Percentiles rank a stretch among this genome's conserved stretches.
Conservation (phyloP, 2,797 vertebrate species). For the Erethizon dorsatum region DNA sequence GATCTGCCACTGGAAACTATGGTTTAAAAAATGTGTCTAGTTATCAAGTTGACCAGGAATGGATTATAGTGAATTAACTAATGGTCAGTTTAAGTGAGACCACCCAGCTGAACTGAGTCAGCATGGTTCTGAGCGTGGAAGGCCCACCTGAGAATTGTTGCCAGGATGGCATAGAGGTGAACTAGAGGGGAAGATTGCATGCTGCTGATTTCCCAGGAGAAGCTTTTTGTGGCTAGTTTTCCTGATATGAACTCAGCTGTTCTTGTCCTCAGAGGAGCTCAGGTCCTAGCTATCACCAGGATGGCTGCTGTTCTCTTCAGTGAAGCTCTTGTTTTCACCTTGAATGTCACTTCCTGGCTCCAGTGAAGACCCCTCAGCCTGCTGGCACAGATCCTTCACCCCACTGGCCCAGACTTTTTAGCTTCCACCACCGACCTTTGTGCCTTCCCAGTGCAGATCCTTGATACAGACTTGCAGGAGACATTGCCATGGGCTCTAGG, state of each 20-base stretch:
- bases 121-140: neutral
- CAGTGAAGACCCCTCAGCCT: neutral
- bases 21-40: neutral
- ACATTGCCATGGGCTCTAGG: neutral
- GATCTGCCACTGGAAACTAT: neutral
- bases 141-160: neutral
- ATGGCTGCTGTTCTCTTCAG: neutral
- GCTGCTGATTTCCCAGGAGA: neutral
- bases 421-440: neutral
- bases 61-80: neutral
- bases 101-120: neutral
- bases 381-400: neutral
- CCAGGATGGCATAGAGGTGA: neutral
- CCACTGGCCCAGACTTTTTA: neutral
- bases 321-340: neutral
- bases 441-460: neutral
- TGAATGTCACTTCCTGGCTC: neutral
- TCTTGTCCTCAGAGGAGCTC: neutral
- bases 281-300: neutral
- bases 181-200: neutral
- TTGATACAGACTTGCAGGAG: neutral
- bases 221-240: neutral
- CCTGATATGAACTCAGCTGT: neutral
- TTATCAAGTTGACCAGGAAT: neutral
- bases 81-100: neutral